phyloP scores from a whole-genome alignment of 2,888 invertebrate species.

The Apodemia hepburni region DNA sequence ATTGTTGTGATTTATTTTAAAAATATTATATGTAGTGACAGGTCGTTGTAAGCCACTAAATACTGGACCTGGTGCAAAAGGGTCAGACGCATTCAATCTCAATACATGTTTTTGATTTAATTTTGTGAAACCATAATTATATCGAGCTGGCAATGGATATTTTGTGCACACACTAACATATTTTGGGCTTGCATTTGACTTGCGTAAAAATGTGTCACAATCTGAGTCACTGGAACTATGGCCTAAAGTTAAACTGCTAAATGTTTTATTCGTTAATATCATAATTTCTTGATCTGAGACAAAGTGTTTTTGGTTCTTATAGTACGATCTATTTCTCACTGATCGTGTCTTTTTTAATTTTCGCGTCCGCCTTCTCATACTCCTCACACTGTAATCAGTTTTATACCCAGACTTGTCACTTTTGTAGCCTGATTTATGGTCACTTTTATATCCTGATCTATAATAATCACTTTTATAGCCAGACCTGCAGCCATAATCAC shows the following conservation, averaged over 20 bases:
- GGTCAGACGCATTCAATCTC: conserved; percentile 61
- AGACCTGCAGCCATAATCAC: conserved; percentile 79
- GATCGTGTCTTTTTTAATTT: conserved; percentile 75
- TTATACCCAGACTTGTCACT: conserved; percentile 81
- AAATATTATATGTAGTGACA: conserved; percentile 65
- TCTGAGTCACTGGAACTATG: conserved; percentile 78
- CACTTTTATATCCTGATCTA: conserved; percentile 81
- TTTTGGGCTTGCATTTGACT: conserved; percentile 64
- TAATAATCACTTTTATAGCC: conserved; percentile 74
- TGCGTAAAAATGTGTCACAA: conserved; percentile 65
- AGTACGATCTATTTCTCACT: conserved; percentile 71
- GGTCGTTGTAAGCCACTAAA: conserved; percentile 71
- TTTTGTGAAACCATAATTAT: conserved; percentile 62
- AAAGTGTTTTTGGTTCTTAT: conserved; percentile 77
- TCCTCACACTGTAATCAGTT: conserved; percentile 78
- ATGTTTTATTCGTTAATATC: conserved; percentile 75
- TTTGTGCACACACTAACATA: conserved; percentile 69
- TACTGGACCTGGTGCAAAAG: conserved; percentile 74
- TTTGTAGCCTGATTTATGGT: conserved; percentile 81
- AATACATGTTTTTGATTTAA: conserved; percentile 57
- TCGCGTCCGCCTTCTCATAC: conserved; percentile 68
- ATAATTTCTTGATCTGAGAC: conserved; percentile 81
- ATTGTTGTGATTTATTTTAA: conserved; percentile 69
- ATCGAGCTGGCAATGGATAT: conserved; percentile 62
- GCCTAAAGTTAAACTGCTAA: conserved; percentile 77